Evolutionary conservation across 2,888 invertebrate species (phyloP).

Genomic region (Sicus ferrugineus): DNA sequence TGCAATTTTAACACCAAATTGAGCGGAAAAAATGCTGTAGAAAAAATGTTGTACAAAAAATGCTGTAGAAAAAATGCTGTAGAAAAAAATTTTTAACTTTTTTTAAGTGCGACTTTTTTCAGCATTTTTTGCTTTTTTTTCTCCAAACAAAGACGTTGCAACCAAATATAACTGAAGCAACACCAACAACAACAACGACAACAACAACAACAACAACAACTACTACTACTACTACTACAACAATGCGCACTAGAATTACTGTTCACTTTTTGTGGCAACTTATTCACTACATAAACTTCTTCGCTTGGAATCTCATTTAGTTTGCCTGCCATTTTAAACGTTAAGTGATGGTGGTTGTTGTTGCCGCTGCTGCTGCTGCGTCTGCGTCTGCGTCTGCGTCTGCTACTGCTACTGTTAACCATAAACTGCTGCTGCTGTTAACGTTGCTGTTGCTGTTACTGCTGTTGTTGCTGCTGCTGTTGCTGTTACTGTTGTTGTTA

Average conservation of each 20-base stretch:
- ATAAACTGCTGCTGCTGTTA: not conserved
- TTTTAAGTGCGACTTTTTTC: too few relatives aligned
- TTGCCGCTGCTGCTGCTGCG: not conserved
- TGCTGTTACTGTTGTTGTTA: not conserved
- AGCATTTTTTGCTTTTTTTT: too few relatives aligned
- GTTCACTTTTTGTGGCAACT: not conserved
- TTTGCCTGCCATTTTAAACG: not conserved
- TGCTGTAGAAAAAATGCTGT: too few relatives aligned
- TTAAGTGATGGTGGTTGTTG: not conserved
- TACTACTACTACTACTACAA: not conserved
- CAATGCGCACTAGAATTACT: not conserved
- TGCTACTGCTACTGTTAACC: not conserved
- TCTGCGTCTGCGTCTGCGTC: not conserved
- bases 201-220: not conserved
- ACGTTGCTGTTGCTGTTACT: not conserved
- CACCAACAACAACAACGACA: not conserved
- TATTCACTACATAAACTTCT: too few relatives aligned
- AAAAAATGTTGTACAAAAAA: too few relatives aligned
- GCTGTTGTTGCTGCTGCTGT: not conserved
- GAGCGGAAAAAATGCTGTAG: too few relatives aligned
- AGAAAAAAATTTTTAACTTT: too few relatives aligned
- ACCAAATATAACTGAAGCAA: not conserved
- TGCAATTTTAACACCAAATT: too few relatives aligned
- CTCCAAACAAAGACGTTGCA: not conserved
- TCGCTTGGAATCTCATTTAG: too few relatives aligned